Percentiles rank a stretch among this genome's conserved stretches.
Conservation (phyloP, 2,888 invertebrate genomes). For the Dione vanillae region DNA sequence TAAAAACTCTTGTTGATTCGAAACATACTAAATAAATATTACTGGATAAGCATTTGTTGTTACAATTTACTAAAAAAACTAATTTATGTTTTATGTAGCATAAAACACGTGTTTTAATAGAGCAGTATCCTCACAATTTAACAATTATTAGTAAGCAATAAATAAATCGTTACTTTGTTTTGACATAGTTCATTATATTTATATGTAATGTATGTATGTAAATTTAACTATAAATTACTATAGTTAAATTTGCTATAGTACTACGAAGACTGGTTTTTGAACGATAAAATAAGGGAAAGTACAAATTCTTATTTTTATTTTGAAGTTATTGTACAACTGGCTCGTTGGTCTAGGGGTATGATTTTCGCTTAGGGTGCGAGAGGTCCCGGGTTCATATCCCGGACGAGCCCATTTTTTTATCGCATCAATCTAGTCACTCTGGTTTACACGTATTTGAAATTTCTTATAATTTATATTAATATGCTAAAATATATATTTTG, state of each 20-base stretch:
- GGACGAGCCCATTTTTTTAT: slow-evolving; percentile 74
- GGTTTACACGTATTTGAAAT: neutral
- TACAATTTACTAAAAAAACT: no score
- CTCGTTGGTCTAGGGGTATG: slow-evolving; percentile 82
- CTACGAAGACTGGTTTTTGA: neutral
- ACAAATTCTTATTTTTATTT: neutral
- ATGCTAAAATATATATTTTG: no score
- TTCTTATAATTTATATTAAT: no score
- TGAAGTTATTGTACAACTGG: slow-evolving; percentile 44
- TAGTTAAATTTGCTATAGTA: neutral
- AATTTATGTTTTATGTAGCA: no score
- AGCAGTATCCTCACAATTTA: no score
- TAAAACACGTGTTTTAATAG: no score
- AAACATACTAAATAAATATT: neutral
- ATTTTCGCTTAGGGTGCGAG: slow-evolving; percentile 84
- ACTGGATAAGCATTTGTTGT: neutral
- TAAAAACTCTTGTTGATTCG: neutral
- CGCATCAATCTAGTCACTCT: neutral
- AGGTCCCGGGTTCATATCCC: slow-evolving; percentile 84
- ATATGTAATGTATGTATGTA: no score
- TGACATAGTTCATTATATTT: no score
- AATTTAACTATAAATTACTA: no score
- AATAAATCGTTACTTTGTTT: no score
- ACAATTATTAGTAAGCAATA: no score
- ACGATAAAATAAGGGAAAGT: neutral